Evolutionary conservation across 2,113 vertebrate species (phyloP).

Genomic region (Acrocephalus kingi): DNA sequence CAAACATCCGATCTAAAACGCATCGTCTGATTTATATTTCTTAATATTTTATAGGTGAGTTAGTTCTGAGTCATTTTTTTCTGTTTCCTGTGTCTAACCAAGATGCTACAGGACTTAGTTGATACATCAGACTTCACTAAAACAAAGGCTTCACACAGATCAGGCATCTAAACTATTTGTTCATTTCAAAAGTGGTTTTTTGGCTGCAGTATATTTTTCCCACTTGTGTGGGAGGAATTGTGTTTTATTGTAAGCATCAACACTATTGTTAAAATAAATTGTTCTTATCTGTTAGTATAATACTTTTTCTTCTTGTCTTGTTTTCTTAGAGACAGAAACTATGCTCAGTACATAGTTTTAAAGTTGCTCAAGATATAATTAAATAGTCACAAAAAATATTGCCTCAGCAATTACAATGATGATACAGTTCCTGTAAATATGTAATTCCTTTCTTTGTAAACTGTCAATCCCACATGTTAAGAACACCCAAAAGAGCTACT

Average conservation of each 20-base stretch:
- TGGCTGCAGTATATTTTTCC: slow-evolving; percentile 37
- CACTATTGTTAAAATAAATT: slow-evolving; percentile 58
- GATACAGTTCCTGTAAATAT: slow-evolving; percentile 33
- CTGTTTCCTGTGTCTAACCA: neutral
- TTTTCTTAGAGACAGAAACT: slow-evolving; percentile 43
- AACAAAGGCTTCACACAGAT: slow-evolving; percentile 53
- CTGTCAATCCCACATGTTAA: neutral
- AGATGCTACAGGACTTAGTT: slow-evolving; percentile 25
- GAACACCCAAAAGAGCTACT: neutral
- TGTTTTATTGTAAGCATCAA: slow-evolving; percentile 58
- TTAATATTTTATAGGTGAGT: neutral
- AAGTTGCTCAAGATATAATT: slow-evolving; percentile 42
- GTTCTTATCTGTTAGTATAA: slow-evolving; percentile 40
- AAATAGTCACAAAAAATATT: slow-evolving; percentile 48
- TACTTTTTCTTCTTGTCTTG: slow-evolving; percentile 41
- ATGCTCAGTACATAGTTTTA: neutral
- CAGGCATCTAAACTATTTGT: slow-evolving; percentile 56
- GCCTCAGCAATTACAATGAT: slow-evolving; percentile 36
- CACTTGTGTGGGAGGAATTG: slow-evolving; percentile 50
- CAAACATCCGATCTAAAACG: neutral
- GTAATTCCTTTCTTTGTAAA: slow-evolving; percentile 4
- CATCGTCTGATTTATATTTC: neutral
- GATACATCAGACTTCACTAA: slow-evolving; percentile 23
- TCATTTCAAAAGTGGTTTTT: slow-evolving; percentile 49
- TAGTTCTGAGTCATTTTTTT: neutral